phyloP scores from a whole-genome alignment of 2,888 invertebrate genomes.

The Drosophila limbata region DNA sequence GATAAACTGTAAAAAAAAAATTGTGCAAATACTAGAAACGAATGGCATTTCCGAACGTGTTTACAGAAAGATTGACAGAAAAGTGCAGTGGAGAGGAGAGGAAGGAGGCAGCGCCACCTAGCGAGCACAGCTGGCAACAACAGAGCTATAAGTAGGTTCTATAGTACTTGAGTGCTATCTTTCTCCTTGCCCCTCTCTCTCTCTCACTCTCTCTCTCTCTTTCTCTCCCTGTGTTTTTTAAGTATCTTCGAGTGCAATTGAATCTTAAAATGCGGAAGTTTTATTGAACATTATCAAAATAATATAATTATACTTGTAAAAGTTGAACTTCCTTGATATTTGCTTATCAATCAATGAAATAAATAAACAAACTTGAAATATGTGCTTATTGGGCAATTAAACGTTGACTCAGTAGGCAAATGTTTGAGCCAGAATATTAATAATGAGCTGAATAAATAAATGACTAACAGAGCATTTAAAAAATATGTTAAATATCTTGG shows the following conservation, averaged over 20 bases:
- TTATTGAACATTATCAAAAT: slow-evolving; percentile 13
- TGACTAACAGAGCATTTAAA: no score
- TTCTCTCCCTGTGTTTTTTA: neutral
- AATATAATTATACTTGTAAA: neutral
- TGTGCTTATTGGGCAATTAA: slow-evolving; percentile 14
- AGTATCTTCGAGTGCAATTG: slow-evolving; percentile 5
- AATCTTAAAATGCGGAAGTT: slow-evolving; percentile 20
- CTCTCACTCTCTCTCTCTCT: neutral
- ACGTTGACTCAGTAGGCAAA: slow-evolving; percentile 3
- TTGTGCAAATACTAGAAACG: neutral
- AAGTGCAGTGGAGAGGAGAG: neutral
- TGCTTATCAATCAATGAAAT: slow-evolving; percentile 30
- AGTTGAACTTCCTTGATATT: neutral
- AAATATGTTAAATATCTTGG: no score
- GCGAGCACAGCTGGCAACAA: neutral
- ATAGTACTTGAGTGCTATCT: neutral
- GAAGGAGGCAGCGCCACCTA: neutral
- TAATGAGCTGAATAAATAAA: slow-evolving; percentile 9
- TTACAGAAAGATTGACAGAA: neutral
- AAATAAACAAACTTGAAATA: slow-evolving; percentile 4
- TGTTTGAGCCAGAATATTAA: neutral
- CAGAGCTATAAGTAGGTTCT: neutral
- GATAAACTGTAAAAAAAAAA: no score
- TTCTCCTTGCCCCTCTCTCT: neutral
- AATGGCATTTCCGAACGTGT: slow-evolving; percentile 2